Evolutionary conservation across 2,113 vertebrate genomes (phyloP), one percentile per base, ranked within the genome.

Genomic region (Sorex fumeus): DNA sequence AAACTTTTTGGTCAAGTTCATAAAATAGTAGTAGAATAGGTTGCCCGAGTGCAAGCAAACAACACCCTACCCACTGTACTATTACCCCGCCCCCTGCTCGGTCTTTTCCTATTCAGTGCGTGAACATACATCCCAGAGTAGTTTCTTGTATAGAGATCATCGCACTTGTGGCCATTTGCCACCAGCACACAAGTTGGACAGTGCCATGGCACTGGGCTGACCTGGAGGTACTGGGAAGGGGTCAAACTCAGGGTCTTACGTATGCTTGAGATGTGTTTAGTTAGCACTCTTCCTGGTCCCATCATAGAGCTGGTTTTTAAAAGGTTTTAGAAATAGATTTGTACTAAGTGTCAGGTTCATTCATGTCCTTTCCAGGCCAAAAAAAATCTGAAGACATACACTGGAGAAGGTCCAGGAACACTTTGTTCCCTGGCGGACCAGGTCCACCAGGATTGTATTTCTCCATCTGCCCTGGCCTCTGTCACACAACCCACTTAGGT

Each of bases 271-370:
- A 19, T 23, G 57, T 3, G 18, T 3, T 60, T 19, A 21, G 18
- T 7, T 19, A 60, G 57, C 57, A 60, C 57, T 53, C 57, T 60
- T 16, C 21, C 57, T 60, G 57, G 57, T 60, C 57, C 18, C 57
- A 19, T 21, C 57, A 15, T 60, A 60, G 21, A 23, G 57, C 16
- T 19, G 57, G 57, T 69, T 36, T 47, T 2, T 16, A 34, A n/a
- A 32, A 27, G 15, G 15, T 40, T 75, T 91, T 88, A 75, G 72
- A 87, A 88, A 66, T 84, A 30, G 53, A 86, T 74, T 78, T 67
- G 19, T 32, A 18, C 72, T 84, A 71, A 82, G 67, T 83, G 3
- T 47, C 32, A 27, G 12, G 6, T 28, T 87, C 8, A 28, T 81
- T 66, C 19, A 3, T 90, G 28, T 79, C 25, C 18, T 90, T 84